These are phyloP conservation scores for Gallinago undulata DNA, from an alignment of 2,113 vertebrate species.

Conservation along the genomic window DNA sequence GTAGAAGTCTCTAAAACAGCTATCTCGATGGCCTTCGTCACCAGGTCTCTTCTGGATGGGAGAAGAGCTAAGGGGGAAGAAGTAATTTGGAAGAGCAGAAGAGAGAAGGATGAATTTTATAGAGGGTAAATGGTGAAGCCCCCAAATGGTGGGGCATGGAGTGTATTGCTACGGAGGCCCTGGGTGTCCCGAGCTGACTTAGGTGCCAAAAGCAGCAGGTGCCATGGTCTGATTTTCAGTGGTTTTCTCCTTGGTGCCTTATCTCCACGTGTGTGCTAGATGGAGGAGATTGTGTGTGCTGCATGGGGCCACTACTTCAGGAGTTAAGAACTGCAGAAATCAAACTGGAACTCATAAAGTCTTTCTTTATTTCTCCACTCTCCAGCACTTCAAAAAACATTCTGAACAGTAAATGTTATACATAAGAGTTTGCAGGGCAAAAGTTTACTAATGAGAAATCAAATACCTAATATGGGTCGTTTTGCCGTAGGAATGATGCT, in stretches of 20 bases:
- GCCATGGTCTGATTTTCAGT: not conserved
- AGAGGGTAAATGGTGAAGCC: not conserved
- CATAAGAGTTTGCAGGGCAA: not conserved
- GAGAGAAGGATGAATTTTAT: not conserved
- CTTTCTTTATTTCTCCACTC: not conserved
- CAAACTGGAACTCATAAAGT: not conserved
- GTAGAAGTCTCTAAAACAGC: not conserved
- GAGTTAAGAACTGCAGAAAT: not conserved
- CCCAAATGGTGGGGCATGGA: not conserved
- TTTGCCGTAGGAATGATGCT: not conserved
- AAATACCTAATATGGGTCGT: fast-evolving
- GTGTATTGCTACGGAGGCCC: not conserved
- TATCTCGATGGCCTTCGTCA: not conserved
- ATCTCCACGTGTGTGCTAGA: not conserved
- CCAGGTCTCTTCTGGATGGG: not conserved
- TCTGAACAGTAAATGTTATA: not conserved
- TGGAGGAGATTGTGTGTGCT: not conserved
- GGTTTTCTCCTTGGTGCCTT: not conserved
- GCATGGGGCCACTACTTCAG: not conserved
- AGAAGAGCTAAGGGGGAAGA: not conserved
- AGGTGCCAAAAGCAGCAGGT: not conserved
- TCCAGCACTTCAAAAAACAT: not conserved
- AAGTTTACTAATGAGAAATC: not conserved
- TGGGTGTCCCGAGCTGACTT: not conserved
- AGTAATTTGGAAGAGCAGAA: not conserved